A percentile compares a stretch with the other conserved stretches of the same genome.
Evolutionary conservation across 2,113 vertebrate genomes (phyloP).

Genomic region (Plestiodon gilberti): DNA sequence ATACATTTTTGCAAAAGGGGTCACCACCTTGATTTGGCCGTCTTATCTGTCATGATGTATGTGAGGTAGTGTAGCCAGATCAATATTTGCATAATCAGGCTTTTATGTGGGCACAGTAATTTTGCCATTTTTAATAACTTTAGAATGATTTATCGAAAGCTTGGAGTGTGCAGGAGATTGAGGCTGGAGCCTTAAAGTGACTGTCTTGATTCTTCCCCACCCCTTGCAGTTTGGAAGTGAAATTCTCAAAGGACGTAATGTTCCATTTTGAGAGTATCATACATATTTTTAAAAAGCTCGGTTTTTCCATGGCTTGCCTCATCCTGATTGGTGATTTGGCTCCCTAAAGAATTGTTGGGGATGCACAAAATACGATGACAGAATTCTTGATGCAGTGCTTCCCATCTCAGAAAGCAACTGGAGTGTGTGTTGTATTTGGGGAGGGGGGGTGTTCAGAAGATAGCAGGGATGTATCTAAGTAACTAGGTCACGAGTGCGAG

Average conservation of each 20-base stretch:
- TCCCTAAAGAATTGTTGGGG: not conserved
- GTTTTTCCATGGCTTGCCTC: not conserved
- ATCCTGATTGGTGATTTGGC: not conserved
- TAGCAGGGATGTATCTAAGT: too few relatives aligned
- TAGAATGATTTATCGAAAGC: not conserved
- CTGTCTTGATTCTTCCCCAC: not conserved
- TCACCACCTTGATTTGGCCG: not conserved
- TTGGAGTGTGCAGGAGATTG: not conserved
- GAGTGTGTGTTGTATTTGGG: not conserved
- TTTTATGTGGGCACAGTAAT: not conserved
- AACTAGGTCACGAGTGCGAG: too few relatives aligned
- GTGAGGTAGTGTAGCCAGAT: not conserved
- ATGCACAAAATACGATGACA: not conserved
- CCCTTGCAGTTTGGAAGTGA: not conserved
- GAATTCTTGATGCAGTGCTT: not conserved
- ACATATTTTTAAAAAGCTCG: not conserved
- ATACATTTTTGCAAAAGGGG: slow-evolving; percentile 18
- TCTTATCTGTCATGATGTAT: not conserved
- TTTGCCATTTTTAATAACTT: not conserved
- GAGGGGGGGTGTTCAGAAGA: not conserved
- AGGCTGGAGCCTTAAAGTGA: not conserved
- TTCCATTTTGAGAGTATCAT: not conserved
- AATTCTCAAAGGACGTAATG: not conserved
- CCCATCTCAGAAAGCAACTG: not conserved
- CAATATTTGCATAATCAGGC: rapidly evolving